A percentile compares a stretch with the other conserved stretches of the same genome.
Evolutionary conservation across 1,140 invertebrate genomes (phyloP).

Genomic region (Drosophila prosaltans): DNA sequence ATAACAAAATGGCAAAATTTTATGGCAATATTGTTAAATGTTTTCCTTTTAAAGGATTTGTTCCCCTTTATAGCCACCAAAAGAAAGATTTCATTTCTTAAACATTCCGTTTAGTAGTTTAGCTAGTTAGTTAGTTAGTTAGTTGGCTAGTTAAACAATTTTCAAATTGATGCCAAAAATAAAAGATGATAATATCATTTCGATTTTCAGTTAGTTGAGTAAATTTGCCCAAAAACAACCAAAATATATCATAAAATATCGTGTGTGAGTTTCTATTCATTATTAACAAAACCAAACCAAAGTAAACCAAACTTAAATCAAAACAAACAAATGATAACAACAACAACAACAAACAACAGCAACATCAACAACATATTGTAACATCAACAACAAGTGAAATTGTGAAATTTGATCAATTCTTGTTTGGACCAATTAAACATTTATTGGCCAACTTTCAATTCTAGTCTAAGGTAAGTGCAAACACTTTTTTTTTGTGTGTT

Average conservation of each 20-base stretch:
- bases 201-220: not conserved
- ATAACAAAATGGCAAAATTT: too few species aligned
- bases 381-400: not conserved
- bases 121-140: not conserved
- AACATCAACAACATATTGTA: not conserved
- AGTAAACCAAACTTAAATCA: not conserved
- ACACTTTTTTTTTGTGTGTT: not conserved
- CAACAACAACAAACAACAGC: not conserved
- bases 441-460: not conserved
- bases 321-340: not conserved
- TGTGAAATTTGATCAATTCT: not conserved
- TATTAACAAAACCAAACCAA: too few species aligned
- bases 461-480: slow-evolving; percentile 19
- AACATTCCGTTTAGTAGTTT: not conserved
- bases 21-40: too few species aligned
- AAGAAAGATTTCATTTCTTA: too few species aligned
- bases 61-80: too few species aligned
- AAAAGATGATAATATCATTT: not conserved
- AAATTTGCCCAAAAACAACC: not conserved
- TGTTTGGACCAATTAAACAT: slow-evolving; percentile 5
- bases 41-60: too few species aligned
- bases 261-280: not conserved
- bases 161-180: not conserved
- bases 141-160: not conserved
- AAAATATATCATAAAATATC: not conserved